Evolutionary conservation across 2,888 invertebrate species (phyloP).

Genomic region (Thalpophila matura): DNA sequence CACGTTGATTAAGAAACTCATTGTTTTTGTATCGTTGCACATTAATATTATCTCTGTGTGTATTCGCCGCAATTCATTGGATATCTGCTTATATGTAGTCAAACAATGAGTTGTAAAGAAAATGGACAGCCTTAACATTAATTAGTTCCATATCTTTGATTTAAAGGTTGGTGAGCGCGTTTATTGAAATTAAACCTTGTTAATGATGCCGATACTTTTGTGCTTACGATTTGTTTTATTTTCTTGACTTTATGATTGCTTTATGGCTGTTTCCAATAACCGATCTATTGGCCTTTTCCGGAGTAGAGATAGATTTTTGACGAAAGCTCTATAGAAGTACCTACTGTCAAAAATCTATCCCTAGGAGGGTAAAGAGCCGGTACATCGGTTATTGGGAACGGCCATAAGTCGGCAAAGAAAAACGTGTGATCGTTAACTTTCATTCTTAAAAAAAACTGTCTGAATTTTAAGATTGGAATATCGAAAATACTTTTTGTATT

Average conservation of each 20-base stretch:
- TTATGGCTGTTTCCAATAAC: too few species aligned
- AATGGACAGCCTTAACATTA: slow-evolving; percentile 42
- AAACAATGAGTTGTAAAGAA: slow-evolving; percentile 45
- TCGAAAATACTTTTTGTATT: background rate
- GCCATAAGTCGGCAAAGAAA: too few species aligned
- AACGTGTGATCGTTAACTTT: background rate
- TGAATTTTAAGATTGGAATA: too few species aligned
- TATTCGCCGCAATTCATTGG: slow-evolving; percentile 45
- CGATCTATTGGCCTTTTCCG: too few species aligned
- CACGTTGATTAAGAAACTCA: slow-evolving; percentile 58
- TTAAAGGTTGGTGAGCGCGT: slow-evolving; percentile 23
- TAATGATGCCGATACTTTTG: slow-evolving; percentile 24
- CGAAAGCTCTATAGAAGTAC: too few species aligned
- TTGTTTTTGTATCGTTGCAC: slow-evolving; percentile 56
- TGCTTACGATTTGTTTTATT: slow-evolving; percentile 2
- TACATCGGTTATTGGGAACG: too few species aligned
- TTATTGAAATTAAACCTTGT: slow-evolving; percentile 41
- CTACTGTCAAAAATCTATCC: too few species aligned
- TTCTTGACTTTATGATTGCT: slow-evolving; percentile 22
- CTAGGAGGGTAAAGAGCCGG: too few species aligned
- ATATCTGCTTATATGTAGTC: slow-evolving; percentile 38
- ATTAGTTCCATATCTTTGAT: slow-evolving; percentile 49
- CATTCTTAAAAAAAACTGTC: background rate
- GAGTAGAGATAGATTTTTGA: too few species aligned
- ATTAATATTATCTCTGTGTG: slow-evolving; percentile 59